These are phyloP conservation scores for Argya squamiceps DNA, from an alignment of 2,797 vertebrate genomes.

Conservation along the genomic window DNA sequence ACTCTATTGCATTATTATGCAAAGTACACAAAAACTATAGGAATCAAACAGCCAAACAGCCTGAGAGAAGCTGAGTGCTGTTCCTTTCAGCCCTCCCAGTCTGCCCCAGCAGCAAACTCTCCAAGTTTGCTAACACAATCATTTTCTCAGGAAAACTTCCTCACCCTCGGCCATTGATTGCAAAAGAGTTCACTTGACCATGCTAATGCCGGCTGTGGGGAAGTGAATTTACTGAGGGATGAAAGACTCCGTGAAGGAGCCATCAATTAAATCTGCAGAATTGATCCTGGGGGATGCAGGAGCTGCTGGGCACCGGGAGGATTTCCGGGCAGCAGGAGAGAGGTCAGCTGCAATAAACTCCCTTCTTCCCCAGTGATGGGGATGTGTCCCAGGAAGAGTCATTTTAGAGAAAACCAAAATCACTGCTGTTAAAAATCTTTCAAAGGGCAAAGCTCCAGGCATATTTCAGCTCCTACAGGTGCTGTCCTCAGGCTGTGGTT, in stretches of 20 bases:
- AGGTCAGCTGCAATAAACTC: neutral
- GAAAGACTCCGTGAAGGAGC: slow-evolving; percentile 10
- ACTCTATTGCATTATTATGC: slow-evolving; percentile 71
- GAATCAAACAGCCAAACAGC: slow-evolving; percentile 45
- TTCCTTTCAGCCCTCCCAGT: slow-evolving; percentile 8
- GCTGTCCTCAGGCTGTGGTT: neutral
- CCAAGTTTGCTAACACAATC: slow-evolving; percentile 50
- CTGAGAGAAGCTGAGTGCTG: neutral
- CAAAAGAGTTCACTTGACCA: slow-evolving; percentile 37
- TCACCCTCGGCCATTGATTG: neutral
- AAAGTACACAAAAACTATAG: slow-evolving; percentile 57
- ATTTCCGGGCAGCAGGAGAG: neutral
- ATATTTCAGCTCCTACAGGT: neutral
- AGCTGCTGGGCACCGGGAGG: neutral
- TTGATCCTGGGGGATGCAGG: neutral
- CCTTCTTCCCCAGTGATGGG: neutral
- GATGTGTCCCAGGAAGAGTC: accelerated
- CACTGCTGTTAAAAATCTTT: neutral
- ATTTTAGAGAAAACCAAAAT: neutral
- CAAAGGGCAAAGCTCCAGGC: neutral
- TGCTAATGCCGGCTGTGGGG: neutral
- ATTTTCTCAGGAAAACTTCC: slow-evolving; percentile 32
- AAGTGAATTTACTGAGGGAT: slow-evolving; percentile 16
- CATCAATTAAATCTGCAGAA: slow-evolving; percentile 38
- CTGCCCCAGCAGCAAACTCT: slow-evolving; percentile 25